These are phyloP conservation scores for Tiliqua scincoides DNA, from an alignment of 2,113 vertebrate species.

Conservation along the genomic window DNA sequence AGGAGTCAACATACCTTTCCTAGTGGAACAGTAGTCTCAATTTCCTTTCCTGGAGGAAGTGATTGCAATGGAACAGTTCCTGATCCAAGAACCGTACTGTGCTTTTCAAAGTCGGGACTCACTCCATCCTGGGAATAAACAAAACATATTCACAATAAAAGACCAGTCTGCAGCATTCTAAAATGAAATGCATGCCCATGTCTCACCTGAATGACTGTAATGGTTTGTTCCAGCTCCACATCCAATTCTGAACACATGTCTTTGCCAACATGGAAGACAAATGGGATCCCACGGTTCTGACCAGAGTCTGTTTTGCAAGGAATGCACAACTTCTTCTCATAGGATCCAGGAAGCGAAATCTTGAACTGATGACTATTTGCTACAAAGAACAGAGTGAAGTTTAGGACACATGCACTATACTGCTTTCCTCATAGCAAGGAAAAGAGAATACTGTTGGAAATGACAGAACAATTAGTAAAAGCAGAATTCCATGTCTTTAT, in stretches of 20 bases:
- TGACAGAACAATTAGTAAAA: neutral
- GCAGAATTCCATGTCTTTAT: neutral
- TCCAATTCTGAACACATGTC: constrained; percentile 65
- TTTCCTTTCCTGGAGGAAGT: constrained; percentile 70
- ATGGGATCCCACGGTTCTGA: constrained; percentile 35
- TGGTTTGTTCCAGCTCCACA: constrained; percentile 67
- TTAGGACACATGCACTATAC: neutral
- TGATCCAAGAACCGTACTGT: constrained; percentile 55
- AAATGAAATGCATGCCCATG: neutral
- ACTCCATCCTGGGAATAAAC: constrained; percentile 62
- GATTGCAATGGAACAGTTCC: constrained; percentile 67
- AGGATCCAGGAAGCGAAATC: constrained; percentile 77
- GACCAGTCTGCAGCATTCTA: neutral
- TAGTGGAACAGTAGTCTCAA: constrained; percentile 49
- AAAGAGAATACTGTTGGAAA: neutral
- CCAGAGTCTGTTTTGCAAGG: constrained; percentile 47
- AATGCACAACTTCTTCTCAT: constrained; percentile 72
- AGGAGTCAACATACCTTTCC: constrained; percentile 68
- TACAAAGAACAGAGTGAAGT: constrained; percentile 46
- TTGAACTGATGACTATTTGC: constrained; percentile 63
- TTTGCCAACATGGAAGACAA: constrained; percentile 77
- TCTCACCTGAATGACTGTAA: constrained; percentile 71
- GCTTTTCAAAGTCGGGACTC: constrained; percentile 68
- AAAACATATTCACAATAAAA: neutral
- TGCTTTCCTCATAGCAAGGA: neutral